These are phyloP conservation scores for Charaxes varanes DNA, from an alignment of 1,140 invertebrate species.

Conservation along the genomic window DNA sequence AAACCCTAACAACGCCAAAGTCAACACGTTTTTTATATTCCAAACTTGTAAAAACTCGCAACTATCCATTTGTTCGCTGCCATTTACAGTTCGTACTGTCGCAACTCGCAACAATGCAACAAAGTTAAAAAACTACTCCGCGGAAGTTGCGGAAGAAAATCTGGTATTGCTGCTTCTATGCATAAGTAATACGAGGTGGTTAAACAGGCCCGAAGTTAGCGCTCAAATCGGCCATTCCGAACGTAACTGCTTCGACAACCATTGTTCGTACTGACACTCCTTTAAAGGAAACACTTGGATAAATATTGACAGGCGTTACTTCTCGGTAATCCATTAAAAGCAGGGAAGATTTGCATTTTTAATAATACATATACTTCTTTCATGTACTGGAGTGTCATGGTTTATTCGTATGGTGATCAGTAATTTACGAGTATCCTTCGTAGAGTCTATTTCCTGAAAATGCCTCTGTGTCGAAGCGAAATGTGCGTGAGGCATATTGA, in stretches of 20 bases:
- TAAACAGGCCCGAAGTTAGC: conserved; percentile 28
- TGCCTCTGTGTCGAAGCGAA: too few species aligned
- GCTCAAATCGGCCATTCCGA: conserved; percentile 35
- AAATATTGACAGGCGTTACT: too few species aligned
- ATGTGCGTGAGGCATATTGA: too few species aligned
- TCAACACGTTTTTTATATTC: conserved; percentile 5
- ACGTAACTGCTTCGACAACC: conserved; percentile 34
- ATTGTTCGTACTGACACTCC: too few species aligned
- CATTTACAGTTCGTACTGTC: conserved; percentile 20
- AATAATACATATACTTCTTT: too few species aligned
- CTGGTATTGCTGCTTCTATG: conserved; percentile 29
- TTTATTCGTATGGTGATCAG: too few species aligned
- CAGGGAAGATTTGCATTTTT: too few species aligned
- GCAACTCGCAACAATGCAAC: conserved; percentile 16
- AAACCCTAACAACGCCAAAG: conserved; percentile 5
- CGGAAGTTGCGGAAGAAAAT: conserved; percentile 26
- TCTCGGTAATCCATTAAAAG: too few species aligned
- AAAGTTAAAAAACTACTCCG: conserved; percentile 18
- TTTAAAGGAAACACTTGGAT: neutral
- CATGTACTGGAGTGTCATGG: too few species aligned
- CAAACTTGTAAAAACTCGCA: conserved; percentile 6
- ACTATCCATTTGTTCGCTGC: conserved; percentile 16
- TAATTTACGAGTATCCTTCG: too few species aligned
- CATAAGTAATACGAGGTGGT: conserved; percentile 31
- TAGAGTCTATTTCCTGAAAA: too few species aligned